phyloP scores from a whole-genome alignment of 1,140 invertebrate genomes.

The Leptopilina boulardi region DNA sequence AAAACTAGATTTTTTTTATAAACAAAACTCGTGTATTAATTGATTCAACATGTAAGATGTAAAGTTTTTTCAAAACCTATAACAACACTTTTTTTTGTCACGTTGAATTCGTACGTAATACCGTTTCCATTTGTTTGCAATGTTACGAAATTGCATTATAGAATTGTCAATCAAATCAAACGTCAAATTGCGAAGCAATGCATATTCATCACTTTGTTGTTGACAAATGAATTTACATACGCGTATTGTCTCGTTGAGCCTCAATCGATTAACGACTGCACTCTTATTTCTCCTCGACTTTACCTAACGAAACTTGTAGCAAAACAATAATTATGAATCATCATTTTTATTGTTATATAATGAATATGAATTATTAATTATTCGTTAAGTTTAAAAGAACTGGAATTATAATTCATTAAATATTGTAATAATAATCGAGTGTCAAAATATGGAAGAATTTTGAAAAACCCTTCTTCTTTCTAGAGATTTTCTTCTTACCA shows the following conservation, averaged over 20 bases:
- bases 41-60: too few species aligned
- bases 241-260: slow-evolving; percentile 52
- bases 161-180: slow-evolving; percentile 62
- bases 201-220: slow-evolving; percentile 62
- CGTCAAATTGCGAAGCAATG: slow-evolving; percentile 63
- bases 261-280: slow-evolving; percentile 60
- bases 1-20: too few species aligned
- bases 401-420: too few species aligned
- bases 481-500: too few species aligned
- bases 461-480: too few species aligned
- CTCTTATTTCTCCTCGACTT: slow-evolving; percentile 34
- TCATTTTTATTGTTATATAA: too few species aligned
- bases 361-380: too few species aligned
- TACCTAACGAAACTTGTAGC: neutral
- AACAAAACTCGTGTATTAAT: too few species aligned
- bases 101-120: neutral
- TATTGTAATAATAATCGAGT: too few species aligned
- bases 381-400: too few species aligned
- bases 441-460: too few species aligned
- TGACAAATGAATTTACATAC: slow-evolving; percentile 67
- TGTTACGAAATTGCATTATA: slow-evolving; percentile 63
- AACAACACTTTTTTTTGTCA: neutral
- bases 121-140: neutral
- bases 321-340: too few species aligned
- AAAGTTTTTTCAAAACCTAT: neutral